These are phyloP conservation scores for Coregonus clupeaformis DNA, from an alignment of 2,113 vertebrate species.

Conservation along the genomic window DNA sequence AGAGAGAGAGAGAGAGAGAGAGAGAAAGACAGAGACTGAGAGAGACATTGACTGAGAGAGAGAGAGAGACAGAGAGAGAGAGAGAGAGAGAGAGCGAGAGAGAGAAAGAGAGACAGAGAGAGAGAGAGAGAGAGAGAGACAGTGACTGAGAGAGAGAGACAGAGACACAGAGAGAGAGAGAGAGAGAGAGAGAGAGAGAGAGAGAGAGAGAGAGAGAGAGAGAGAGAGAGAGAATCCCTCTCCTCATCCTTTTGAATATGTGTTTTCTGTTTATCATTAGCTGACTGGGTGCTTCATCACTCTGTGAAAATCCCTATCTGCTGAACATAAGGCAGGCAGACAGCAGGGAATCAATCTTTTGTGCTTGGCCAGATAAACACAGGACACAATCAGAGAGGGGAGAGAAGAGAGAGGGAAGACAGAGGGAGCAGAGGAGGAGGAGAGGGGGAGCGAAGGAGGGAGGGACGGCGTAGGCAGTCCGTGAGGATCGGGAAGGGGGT, in stretches of 20 bases:
- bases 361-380: slow-evolving; percentile 84
- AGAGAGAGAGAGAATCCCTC: too few relatives aligned
- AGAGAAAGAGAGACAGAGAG: neutral
- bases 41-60: too few relatives aligned
- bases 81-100: too few relatives aligned
- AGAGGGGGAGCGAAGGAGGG: slow-evolving; percentile 63
- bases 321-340: slow-evolving; percentile 86
- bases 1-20: neutral
- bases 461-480: slow-evolving; percentile 72
- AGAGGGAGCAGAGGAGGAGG: too few relatives aligned
- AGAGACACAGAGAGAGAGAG: too few relatives aligned
- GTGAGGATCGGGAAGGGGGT: too few relatives aligned
- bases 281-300: slow-evolving; percentile 82
- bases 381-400: slow-evolving; percentile 74
- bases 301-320: slow-evolving; percentile 88
- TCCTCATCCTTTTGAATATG: slow-evolving; percentile 80
- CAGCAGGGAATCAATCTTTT: slow-evolving; percentile 88
- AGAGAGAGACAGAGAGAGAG: neutral
- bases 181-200: too few relatives aligned
- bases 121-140: too few relatives aligned
- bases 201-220: too few relatives aligned
- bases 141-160: too few relatives aligned
- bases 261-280: slow-evolving; percentile 85
- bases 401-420: slow-evolving; percentile 77
- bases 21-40: too few relatives aligned